A percentile compares a stretch with the other conserved stretches of the same genome.
phyloP scores from a whole-genome alignment of 1,140 invertebrate genomes.

The Laupala kohalensis region DNA sequence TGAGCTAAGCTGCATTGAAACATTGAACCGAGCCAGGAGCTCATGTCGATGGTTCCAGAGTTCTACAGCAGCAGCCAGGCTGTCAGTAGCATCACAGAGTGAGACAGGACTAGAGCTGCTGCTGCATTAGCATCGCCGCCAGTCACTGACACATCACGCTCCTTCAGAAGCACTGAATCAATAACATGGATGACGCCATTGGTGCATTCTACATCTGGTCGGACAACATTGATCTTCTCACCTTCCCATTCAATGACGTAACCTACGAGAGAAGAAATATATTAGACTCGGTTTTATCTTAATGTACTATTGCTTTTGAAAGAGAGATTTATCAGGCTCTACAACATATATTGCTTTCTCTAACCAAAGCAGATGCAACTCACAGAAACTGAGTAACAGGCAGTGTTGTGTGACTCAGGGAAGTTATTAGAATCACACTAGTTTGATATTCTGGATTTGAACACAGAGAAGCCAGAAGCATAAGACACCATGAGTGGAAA shows the following conservation, averaged over 20 bases:
- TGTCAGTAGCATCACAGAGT: constrained; percentile 1
- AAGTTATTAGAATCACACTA: neutral
- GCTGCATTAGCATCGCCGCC: constrained; percentile 30
- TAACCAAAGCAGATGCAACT: neutral
- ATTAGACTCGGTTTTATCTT: neutral
- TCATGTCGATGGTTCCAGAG: neutral
- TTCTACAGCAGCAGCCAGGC: constrained; percentile 5
- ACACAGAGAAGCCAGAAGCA: neutral
- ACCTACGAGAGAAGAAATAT: constrained; percentile 35
- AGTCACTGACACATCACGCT: constrained; percentile 67
- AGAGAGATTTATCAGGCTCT: neutral
- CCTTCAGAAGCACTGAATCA: constrained; percentile 65
- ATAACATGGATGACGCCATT: constrained; percentile 90
- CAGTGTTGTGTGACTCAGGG: neutral
- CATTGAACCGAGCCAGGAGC: neutral
- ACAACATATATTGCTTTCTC: neutral
- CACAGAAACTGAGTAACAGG: neutral
- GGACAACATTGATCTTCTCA: constrained; percentile 65
- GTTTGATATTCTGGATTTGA: neutral
- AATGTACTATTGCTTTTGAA: neutral
- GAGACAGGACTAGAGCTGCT: neutral
- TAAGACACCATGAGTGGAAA: neutral
- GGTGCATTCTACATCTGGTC: constrained; percentile 79
- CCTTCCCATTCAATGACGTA: constrained; percentile 74
- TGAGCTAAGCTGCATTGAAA: neutral